Conservation (phyloP, 2,113 vertebrate species). For the Nothobranchius kuhntae region DNA sequence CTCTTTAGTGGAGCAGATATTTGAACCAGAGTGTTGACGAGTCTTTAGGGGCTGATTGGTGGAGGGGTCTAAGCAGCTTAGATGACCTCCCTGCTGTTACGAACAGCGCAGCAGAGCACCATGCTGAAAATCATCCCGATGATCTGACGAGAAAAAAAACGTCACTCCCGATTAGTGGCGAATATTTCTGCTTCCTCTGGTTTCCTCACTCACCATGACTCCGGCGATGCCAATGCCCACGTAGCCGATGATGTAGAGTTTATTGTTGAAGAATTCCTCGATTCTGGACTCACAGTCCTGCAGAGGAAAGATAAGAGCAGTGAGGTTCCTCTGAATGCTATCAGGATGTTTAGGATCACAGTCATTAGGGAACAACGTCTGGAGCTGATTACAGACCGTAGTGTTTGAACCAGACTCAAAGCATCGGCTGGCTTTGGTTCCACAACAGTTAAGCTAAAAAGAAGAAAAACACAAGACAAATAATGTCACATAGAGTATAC, state of each 20-base stretch:
- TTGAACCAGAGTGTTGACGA: constrained; percentile 33
- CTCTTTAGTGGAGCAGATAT: constrained; percentile 12
- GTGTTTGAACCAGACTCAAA: constrained; percentile 7
- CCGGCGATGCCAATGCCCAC: constrained; percentile 93
- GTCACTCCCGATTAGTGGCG: fast-evolving
- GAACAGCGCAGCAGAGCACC: constrained; percentile 96
- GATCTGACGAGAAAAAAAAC: constrained; percentile 78
- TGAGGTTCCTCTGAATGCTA: neutral
- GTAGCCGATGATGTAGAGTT: constrained; percentile 91
- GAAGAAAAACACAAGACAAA: neutral
- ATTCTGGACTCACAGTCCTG: constrained; percentile 90
- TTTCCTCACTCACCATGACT: constrained; percentile 85
- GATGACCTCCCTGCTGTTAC: constrained; percentile 91
- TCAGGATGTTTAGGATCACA: neutral
- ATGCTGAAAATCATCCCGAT: constrained; percentile 99
- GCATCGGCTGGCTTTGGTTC: constrained; percentile 51
- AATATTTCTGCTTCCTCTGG: neutral
- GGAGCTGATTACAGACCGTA: constrained; percentile 34
- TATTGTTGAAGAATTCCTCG: constrained; percentile 82
- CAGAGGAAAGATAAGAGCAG: constrained; percentile 7
- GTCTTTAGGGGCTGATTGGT: constrained; percentile 16
- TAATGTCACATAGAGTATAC: neutral
- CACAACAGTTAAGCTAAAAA: constrained; percentile 73
- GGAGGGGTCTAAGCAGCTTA: constrained; percentile 65
- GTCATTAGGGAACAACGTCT: constrained; percentile 10